phyloP scores from a whole-genome alignment of 1,140 invertebrate species.

The Drosophila seguyi region DNA sequence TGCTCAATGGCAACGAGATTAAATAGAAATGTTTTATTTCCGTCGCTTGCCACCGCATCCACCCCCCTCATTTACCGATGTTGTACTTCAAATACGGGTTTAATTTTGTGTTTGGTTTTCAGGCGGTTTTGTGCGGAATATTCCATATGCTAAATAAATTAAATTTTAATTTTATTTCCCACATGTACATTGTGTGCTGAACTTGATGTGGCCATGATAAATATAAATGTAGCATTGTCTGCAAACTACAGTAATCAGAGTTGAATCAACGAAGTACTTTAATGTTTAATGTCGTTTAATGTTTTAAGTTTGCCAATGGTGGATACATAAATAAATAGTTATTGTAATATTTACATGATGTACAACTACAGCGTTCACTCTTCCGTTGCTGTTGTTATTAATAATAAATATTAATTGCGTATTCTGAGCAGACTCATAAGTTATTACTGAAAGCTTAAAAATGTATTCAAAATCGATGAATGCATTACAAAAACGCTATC shows the following conservation, averaged over 20 bases:
- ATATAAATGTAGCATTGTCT: slow-evolving; percentile 56
- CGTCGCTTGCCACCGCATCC: not conserved
- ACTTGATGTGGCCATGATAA: slow-evolving; percentile 44
- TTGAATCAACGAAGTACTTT: slow-evolving; percentile 28
- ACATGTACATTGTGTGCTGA: slow-evolving; percentile 26
- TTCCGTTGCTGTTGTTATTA: not conserved
- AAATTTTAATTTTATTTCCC: slow-evolving; percentile 60
- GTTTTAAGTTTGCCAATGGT: not conserved
- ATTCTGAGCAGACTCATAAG: not conserved
- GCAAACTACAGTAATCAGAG: slow-evolving; percentile 20
- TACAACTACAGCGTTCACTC: not conserved
- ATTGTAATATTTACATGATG: not conserved
- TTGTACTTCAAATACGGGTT: slow-evolving; percentile 65
- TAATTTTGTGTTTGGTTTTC: slow-evolving; percentile 51
- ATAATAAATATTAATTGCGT: not conserved
- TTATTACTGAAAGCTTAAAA: not conserved
- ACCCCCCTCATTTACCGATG: slow-evolving; percentile 17
- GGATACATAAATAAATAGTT: not conserved
- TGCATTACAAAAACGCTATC: not conserved
- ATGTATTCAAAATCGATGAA: not conserved
- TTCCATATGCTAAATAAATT: slow-evolving; percentile 77
- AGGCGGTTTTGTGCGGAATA: slow-evolving; percentile 57
- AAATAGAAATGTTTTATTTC: slow-evolving; percentile 55
- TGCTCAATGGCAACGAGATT: slow-evolving; percentile 27
- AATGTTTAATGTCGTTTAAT: slow-evolving; percentile 40